Evolutionary conservation across 2,888 invertebrate species (phyloP), one percentile per base, ranked within the genome.

Genomic region (Pandemis cinnamomeana): DNA sequence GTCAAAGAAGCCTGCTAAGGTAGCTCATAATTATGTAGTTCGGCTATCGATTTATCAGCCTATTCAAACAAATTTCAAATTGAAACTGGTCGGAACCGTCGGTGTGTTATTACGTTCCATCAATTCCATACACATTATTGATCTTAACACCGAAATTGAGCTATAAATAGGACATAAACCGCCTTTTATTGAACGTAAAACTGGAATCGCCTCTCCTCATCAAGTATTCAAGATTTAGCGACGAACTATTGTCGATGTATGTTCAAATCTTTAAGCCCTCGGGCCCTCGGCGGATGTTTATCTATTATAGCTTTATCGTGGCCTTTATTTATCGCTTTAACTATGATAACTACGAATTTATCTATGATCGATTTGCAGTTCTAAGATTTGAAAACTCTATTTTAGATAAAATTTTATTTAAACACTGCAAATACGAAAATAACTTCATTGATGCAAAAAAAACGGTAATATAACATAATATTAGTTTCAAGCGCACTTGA

Each of bases 141-240:
- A 84, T 84, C 79, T 78, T 78, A 77, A 78, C 74, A 79, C 78
- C 78, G 76, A 78, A 83, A 84, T 82, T 80, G 76, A 82, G 82
- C 79, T 80, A 81, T 86, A 86, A 86, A 87, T 83, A 81, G 75
- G 74, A 77, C 82, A 79, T 85, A 81, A 86, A 86, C 80, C 76
- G 72, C 76, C 76, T 69, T 83, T 82, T 83, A 85, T 83, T 82
- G 80, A 76, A 77, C 80, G 80, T 84, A 82, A 86, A 86, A 82
- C 77, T 78, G 79, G 81, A 72, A 77, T 79, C 76, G 76, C 78
- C 75, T 78, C 75, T 80, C 77, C 80, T 82, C 83, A 84, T 84
- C 82, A 83, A 82, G 77, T 81, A 86, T 86, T 83, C 81, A 80
- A 71, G 79, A 79, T 75, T 76, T 75, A 73, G 67, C 78, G 76